Evolutionary conservation across 2,797 vertebrate species (phyloP).

Genomic region (Coreius guichenoti): DNA sequence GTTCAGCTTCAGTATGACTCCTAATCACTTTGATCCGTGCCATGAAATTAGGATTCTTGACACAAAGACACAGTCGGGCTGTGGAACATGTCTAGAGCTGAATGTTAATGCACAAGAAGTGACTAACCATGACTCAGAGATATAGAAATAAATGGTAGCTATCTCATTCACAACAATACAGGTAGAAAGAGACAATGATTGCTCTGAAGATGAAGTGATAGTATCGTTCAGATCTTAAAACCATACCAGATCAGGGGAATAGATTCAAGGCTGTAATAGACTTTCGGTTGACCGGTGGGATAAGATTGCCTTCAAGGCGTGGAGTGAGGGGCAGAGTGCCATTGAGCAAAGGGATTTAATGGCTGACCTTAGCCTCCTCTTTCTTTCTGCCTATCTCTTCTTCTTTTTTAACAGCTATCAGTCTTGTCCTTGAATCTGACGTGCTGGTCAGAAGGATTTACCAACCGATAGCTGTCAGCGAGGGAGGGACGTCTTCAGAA

Average conservation of each 20-base stretch:
- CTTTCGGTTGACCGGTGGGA: slow-evolving; percentile 43
- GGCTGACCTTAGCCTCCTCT: slow-evolving; percentile 36
- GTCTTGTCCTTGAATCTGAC: slow-evolving; percentile 53
- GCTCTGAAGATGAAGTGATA: slow-evolving; percentile 13
- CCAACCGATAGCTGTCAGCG: slow-evolving; percentile 41
- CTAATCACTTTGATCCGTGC: slow-evolving; percentile 8
- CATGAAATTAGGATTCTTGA: slow-evolving; percentile 27
- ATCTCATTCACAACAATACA: slow-evolving; percentile 1
- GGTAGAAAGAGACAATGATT: slow-evolving; percentile 3
- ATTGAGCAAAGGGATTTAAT: slow-evolving; percentile 46
- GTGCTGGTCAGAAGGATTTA: slow-evolving; percentile 46
- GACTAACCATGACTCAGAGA: not conserved
- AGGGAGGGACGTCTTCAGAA: slow-evolving; percentile 29
- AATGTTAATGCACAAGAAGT: not conserved
- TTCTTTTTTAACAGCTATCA: slow-evolving; percentile 53
- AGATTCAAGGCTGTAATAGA: slow-evolving; percentile 37
- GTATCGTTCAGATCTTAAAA: slow-evolving; percentile 35
- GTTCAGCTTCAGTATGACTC: not conserved
- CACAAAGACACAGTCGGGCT: not conserved
- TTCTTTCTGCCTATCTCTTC: slow-evolving; percentile 18
- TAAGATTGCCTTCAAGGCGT: slow-evolving; percentile 38
- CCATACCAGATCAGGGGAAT: slow-evolving; percentile 25
- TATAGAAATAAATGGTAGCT: not conserved
- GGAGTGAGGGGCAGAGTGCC: slow-evolving; percentile 5
- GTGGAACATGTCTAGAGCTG: not conserved